These are phyloP conservation scores for Vidua macroura DNA, from an alignment of 2,113 vertebrate genomes.

Conservation along the genomic window DNA sequence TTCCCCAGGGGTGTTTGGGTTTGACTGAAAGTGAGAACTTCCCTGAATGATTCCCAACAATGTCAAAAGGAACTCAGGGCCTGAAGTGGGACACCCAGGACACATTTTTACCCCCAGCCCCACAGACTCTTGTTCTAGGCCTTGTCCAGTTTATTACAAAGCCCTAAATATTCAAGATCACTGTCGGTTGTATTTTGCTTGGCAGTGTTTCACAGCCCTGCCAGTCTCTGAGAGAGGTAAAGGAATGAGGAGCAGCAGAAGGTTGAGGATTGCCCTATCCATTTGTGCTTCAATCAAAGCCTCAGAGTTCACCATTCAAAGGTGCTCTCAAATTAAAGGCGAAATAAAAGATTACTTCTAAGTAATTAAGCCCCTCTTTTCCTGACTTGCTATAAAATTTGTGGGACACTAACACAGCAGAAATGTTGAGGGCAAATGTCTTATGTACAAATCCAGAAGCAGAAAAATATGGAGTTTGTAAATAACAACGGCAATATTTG, in stretches of 20 bases:
- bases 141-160: neutral
- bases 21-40: neutral
- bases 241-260: neutral
- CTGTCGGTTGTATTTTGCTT: neutral
- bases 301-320: neutral
- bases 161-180: neutral
- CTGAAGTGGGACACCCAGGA: neutral
- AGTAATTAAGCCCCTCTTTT: neutral
- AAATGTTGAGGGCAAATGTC: neutral
- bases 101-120: rapidly evolving
- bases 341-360: neutral
- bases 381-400: neutral
- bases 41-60: neutral
- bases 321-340: neutral
- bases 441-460: neutral
- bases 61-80: neutral
- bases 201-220: neutral
- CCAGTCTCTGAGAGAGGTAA: neutral
- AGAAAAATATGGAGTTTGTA: neutral
- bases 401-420: neutral
- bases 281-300: neutral
- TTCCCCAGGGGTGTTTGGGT: neutral
- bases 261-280: neutral
- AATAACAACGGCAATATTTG: neutral
- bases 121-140: neutral